A percentile compares a stretch with the other conserved stretches of the same genome.
These are phyloP conservation scores for Stramonita haemastoma DNA, from an alignment of 2,888 invertebrate species.

Conservation along the genomic window DNA sequence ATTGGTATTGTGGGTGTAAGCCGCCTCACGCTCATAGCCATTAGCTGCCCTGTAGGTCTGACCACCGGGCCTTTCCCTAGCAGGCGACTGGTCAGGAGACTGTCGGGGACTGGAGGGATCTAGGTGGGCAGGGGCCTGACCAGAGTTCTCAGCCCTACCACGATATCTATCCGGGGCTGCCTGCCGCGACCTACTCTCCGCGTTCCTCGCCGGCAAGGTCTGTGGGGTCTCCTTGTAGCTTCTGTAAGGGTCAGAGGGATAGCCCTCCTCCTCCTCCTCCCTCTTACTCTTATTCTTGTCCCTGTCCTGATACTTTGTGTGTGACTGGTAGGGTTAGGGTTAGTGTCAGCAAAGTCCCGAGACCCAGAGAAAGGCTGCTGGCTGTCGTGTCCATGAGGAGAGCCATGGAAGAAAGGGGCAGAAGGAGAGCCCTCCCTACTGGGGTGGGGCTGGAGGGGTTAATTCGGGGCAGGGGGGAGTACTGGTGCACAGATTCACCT, in stretches of 20 bases:
- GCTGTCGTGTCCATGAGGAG: neutral
- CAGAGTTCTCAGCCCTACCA: constrained; percentile 3
- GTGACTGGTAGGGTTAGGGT: constrained; percentile 2
- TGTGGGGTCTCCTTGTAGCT: constrained; percentile 25
- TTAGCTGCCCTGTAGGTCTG: constrained; percentile 26
- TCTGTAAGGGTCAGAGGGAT: neutral
- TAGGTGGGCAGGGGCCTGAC: neutral
- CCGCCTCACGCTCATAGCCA: constrained; percentile 44
- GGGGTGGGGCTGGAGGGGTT: constrained; percentile 22
- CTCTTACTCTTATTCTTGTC: neutral
- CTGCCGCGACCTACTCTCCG: neutral
- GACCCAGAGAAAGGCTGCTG: constrained; percentile 10
- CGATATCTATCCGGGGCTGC: too few relatives aligned
- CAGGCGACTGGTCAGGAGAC: neutral
- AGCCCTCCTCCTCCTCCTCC: neutral
- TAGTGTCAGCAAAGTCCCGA: constrained; percentile 12
- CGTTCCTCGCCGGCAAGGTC: constrained; percentile 6
- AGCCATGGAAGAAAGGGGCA: neutral
- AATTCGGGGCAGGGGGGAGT: constrained; percentile 36
- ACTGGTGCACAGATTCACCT: constrained; percentile 23
- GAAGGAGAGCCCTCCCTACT: constrained; percentile 23
- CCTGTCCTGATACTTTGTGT: constrained; percentile 1
- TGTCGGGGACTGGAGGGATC: neutral
- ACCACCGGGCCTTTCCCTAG: neutral
- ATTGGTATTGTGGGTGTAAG: constrained; percentile 60